Evolutionary conservation across 2,888 invertebrate genomes (phyloP).

Genomic region (Troilus luridus): DNA sequence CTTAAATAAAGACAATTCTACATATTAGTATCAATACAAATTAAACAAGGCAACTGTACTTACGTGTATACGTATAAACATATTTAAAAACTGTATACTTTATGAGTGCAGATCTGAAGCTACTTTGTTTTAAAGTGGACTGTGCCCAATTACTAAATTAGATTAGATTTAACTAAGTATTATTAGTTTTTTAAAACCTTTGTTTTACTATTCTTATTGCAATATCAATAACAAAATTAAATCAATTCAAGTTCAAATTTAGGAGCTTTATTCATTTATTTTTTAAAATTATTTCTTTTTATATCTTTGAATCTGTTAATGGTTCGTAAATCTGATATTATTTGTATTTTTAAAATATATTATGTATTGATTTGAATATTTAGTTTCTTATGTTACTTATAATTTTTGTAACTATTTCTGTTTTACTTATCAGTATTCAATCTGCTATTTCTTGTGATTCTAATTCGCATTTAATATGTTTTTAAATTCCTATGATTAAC

Average conservation of each 20-base stretch:
- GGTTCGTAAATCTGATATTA: background rate
- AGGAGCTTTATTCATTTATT: background rate
- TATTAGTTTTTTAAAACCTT: background rate
- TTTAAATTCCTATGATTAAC: background rate
- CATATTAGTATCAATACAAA: background rate
- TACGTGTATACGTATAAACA: background rate
- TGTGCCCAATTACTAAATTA: background rate
- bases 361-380: background rate
- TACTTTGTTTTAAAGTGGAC: background rate
- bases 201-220: background rate
- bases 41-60: background rate
- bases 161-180: background rate
- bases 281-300: background rate
- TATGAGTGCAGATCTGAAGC: background rate
- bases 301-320: background rate
- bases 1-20: background rate
- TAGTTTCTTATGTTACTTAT: background rate
- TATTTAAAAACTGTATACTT: background rate
- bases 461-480: background rate
- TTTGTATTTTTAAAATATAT: background rate
- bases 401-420: background rate
- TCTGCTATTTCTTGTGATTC: background rate
- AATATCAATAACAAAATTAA: background rate
- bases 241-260: background rate
- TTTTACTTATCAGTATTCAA: background rate